phyloP scores from a whole-genome alignment of 1,140 invertebrate species.

The Lordiphosa collinella region DNA sequence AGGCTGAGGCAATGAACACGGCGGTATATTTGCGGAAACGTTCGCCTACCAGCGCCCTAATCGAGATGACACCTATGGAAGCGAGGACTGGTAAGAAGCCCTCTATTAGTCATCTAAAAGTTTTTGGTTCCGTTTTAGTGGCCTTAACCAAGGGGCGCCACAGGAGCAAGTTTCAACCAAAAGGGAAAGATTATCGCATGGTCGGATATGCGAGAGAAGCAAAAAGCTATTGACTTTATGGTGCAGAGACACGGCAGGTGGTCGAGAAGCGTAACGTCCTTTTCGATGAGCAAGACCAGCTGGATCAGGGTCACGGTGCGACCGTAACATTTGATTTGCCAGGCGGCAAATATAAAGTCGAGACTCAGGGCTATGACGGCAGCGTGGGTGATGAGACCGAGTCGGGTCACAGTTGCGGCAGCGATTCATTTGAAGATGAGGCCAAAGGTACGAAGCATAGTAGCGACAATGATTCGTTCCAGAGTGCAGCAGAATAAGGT shows the following conservation, averaged over 20 bases:
- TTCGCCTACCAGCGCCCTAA: too few relatives aligned
- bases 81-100: conserved; percentile 11
- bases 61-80: conserved; percentile 5
- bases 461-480: too few relatives aligned
- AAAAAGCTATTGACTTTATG: not conserved
- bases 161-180: conserved; percentile 8
- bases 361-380: too few relatives aligned
- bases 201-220: conserved; percentile 7
- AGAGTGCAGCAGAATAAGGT: too few relatives aligned
- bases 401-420: too few relatives aligned
- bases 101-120: conserved; percentile 13
- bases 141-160: conserved; percentile 1
- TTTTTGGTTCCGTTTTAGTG: conserved; percentile 14
- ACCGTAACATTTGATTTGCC: not conserved
- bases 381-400: too few relatives aligned
- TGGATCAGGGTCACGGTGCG: not conserved
- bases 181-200: conserved; percentile 13
- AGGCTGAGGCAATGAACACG: too few relatives aligned
- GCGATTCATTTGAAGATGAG: too few relatives aligned
- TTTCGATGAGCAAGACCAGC: not conserved
- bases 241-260: not conserved
- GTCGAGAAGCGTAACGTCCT: conserved; percentile 2
- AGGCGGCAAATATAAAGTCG: too few relatives aligned
- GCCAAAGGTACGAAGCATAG: too few relatives aligned
- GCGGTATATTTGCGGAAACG: too few relatives aligned